phyloP scores from a whole-genome alignment of 2,888 invertebrate genomes.

The Patella ulyssiponensis region DNA sequence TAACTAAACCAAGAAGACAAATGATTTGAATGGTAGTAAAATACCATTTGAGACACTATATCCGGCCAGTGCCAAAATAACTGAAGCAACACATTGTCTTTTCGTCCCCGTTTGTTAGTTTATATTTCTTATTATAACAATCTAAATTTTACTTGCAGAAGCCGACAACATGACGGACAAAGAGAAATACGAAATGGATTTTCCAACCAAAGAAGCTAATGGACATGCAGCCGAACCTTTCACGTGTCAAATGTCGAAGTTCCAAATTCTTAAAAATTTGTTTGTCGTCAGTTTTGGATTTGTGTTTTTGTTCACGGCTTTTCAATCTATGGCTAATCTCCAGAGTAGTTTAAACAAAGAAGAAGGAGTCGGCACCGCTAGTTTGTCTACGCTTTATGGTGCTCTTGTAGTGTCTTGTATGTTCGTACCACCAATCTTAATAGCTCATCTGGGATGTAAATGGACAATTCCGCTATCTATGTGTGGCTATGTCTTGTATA shows the following conservation, averaged over 20 bases:
- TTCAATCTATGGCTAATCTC: slow-evolving; percentile 93
- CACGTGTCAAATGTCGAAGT: slow-evolving; percentile 43
- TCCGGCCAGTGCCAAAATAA: too few relatives aligned
- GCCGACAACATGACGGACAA: not conserved
- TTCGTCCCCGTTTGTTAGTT: too few relatives aligned
- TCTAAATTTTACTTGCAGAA: not conserved
- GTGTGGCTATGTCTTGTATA: slow-evolving; percentile 94
- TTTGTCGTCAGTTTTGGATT: slow-evolving; percentile 91
- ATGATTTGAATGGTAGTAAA: too few relatives aligned
- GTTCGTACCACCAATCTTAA: slow-evolving; percentile 75
- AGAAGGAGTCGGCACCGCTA: slow-evolving; percentile 90
- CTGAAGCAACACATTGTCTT: too few relatives aligned
- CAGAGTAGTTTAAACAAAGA: slow-evolving; percentile 91
- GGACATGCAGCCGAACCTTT: not conserved
- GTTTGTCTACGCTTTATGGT: slow-evolving; percentile 91
- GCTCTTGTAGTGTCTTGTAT: slow-evolving; percentile 95
- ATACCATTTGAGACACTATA: too few relatives aligned
- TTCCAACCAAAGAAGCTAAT: not conserved
- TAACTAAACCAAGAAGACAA: too few relatives aligned
- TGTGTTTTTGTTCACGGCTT: slow-evolving; percentile 95
- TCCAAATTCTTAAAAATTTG: slow-evolving; percentile 89
- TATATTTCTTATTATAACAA: too few relatives aligned
- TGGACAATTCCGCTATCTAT: slow-evolving; percentile 94
- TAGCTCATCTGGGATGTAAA: slow-evolving; percentile 85
- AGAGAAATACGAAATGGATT: not conserved